Percentiles rank a stretch among this genome's conserved stretches.
Conservation (phyloP, 2,888 invertebrate genomes). For the Rutpela maculata region DNA sequence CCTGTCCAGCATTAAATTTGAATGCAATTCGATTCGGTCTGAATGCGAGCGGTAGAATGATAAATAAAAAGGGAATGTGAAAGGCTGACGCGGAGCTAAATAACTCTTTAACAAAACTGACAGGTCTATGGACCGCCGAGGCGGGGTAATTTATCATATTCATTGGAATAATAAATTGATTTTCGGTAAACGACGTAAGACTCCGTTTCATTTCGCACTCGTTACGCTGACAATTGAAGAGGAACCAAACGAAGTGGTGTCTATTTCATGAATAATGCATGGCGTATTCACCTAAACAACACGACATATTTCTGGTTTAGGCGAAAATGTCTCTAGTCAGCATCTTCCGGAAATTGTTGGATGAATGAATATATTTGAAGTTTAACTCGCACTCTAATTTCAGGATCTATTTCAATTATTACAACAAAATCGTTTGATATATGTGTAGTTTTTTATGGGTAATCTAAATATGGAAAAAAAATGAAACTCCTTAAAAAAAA, state of each 20-base stretch:
- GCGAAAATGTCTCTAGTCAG: no score
- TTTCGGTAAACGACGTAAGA: constrained; percentile 29
- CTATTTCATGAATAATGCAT: constrained; percentile 36
- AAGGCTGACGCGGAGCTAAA: constrained; percentile 40
- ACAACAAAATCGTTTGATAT: no score
- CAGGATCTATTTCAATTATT: no score
- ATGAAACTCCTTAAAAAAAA: no score
- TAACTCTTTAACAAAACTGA: constrained; percentile 46
- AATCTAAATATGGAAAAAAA: no score
- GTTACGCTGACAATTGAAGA: neutral
- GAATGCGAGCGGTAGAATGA: constrained; percentile 8
- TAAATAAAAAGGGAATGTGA: constrained; percentile 21
- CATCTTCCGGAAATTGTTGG: no score
- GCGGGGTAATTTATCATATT: constrained; percentile 31
- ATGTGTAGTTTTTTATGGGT: no score
- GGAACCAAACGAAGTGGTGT: constrained; percentile 20
- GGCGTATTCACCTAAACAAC: neutral
- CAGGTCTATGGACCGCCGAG: constrained; percentile 31
- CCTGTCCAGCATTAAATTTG: neutral
- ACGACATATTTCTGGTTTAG: neutral
- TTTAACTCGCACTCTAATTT: no score
- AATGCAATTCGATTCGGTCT: neutral
- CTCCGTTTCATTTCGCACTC: constrained; percentile 29
- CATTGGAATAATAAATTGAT: constrained; percentile 39
- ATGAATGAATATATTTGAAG: no score